Conservation (phyloP, 2,888 invertebrate species). For the Trileptium ribeirensis region DNA sequence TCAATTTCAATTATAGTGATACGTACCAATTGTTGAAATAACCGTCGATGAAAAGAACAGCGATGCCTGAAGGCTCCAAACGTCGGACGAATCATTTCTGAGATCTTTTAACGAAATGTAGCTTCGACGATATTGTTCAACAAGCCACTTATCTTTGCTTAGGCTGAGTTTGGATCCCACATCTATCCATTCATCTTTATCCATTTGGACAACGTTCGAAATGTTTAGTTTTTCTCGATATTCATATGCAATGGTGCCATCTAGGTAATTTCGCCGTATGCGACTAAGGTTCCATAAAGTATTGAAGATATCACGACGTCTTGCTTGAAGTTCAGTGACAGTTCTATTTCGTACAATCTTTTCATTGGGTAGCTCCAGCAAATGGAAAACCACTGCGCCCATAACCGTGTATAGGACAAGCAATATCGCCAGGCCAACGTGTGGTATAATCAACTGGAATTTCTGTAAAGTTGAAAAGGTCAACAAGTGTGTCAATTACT, state of each 20-base stretch:
- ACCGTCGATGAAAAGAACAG: conserved; percentile 51
- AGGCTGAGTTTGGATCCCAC: background rate
- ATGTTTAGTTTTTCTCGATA: no score
- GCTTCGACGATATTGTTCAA: background rate
- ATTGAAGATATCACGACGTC: background rate
- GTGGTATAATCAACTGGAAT: conserved; percentile 46
- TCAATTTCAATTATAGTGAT: background rate
- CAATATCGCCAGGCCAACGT: conserved; percentile 48
- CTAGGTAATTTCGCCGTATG: no score
- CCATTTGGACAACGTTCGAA: no score
- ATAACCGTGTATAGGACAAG: conserved; percentile 44
- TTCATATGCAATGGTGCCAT: no score
- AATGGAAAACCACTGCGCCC: conserved; percentile 48
- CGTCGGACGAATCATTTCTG: conserved; percentile 44
- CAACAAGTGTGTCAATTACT: no score
- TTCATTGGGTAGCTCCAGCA: conserved; percentile 45
- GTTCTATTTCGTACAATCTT: conserved; percentile 40
- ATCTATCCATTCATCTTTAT: background rate
- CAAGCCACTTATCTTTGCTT: background rate
- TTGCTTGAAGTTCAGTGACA: background rate
- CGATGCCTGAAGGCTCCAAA: conserved; percentile 49
- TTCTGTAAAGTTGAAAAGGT: no score
- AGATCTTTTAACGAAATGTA: conserved; percentile 43
- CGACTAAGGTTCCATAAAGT: background rate
- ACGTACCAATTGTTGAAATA: conserved; percentile 48